Evolutionary conservation across 2,888 invertebrate species (phyloP), one percentile per base, ranked within the genome.

Genomic region (Plagiodera versicolora): DNA sequence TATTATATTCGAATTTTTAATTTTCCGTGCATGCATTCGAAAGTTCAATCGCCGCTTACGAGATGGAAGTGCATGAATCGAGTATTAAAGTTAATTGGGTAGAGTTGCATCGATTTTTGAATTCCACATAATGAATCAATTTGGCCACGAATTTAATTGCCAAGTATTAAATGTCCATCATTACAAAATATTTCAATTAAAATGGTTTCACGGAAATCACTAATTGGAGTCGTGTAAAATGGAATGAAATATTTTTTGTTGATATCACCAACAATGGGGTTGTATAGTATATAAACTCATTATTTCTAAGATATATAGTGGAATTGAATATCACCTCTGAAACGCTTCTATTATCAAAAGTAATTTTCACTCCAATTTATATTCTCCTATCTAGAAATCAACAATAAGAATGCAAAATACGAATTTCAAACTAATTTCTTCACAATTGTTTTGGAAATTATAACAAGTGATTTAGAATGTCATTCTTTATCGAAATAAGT

Each of bases 81-180:
- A 14, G 39, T 39, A 39, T 39, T 39, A 4, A 14, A 14, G 39
- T 39, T 39, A 39, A 39, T 39, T 39, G 39, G 18, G 3, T 24
- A 24, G 16, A 11, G 16, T 53, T 14, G 44, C 11, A 44, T 53
- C 16, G 53, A 45, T 35, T 53, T 39, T 17, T 10, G 1, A 24
- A 19, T 35, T 20, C 30, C 39, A 1, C 20, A 17, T 53, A 35
- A 39, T 48, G 48, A 53, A 53, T 53, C 53, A 54, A 53, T 46
- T 58, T 58, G 46, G 47, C 58, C 18, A 30, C 14, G 48, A 16
- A 49, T 47, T 47, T 47, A 39, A 58, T 58, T 47, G 52, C 46
- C 53, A 35, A 44, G 39, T 39, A 58, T 47, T 46, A 20, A 58
- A 51, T 32, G 39, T 48, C 52, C 19, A 17, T 46, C 58, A 35